Base-by-base conservation (phyloP, 2,797 vertebrate species). In the Taeniopygia guttata region DNA sequence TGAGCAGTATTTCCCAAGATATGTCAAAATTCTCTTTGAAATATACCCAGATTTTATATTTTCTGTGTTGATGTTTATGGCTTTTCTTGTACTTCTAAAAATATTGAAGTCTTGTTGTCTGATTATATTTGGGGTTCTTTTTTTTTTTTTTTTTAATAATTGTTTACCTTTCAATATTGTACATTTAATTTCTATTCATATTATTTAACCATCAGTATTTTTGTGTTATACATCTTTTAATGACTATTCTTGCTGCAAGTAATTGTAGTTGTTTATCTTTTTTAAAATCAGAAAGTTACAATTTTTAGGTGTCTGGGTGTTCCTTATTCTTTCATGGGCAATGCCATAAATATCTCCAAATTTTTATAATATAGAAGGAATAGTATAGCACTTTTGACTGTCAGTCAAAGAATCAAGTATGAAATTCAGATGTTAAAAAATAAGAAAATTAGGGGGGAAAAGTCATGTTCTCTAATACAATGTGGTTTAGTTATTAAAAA, bases 1-100 rank as follows among this genome's bases (percentile, higher is more conserved):
- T 93, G 76, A 87, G 63, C 46, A 79, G 59, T 68, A 82, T 87
- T 84, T 93, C 45, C 59, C 49, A 94, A 93, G 86, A 86, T 43
- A 78, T 42, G 25, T 94, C 85, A 68, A 89, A 79, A 60, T 81
- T 67, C 26, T 55, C 43, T 79, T 90, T 81, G 68, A 94, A 93
- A 94, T 32, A 10, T 43, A 85, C 70, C 36, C 27, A 43, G 6
- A 42, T 51, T 70, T 88, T 74, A 40, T 7, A 23, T 45, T 78
- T 64, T 27, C 63, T 84, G 0, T 69, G 11, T 45, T 86, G 15
- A n/a, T 63, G 3, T n/a, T 90, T 49, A 25, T 46, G 30, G 20
- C 16, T 86, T 84, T 73, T 93, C 40, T 80, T 91, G 30, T 34
- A n/a, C 27, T 87, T 73, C 48, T 52, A 91, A 58, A 49, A 79